Base-by-base conservation (phyloP, 2,797 vertebrate genomes). In the Pseudotriccus pelzelni region DNA sequence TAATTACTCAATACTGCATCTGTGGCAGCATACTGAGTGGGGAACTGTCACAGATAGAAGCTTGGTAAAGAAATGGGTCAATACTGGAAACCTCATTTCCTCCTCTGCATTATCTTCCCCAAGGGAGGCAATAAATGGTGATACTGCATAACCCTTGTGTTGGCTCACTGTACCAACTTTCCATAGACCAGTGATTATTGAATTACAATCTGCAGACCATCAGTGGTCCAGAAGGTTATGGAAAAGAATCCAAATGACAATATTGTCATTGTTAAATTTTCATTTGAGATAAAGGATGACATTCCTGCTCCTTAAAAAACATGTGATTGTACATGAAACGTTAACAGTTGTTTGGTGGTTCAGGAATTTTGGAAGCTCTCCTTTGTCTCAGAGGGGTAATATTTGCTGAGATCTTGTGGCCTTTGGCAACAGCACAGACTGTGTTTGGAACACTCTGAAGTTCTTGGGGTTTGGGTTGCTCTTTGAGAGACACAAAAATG, bases 51-150 rank as follows among this genome's bases (percentile, higher is more conserved):
- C 41, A 86, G 74, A 39, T 0, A 22, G 30, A 67, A 68, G 9
- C 62, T 66, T 24, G 17, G 56, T 70, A 11, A 89, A 91, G 58
- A 69, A 89, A 69, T 67, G 50, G 67, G 50, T 84, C 64, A 24
- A 39, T 90, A 36, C 47, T 34, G 32, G 64, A 83, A 92, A 55
- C 50, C 32, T 87, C 21, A 27, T 39, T 88, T 95, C 82, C 49
- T 78, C 34, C 10, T 72, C 50, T 76, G 32, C 1, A 0, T 76
- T 89, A 49, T 39, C 59, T 44, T 87, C 41, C 41, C 23, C 0
- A 0, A 55, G 67, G 44, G 37, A 60, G 12, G 44, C 34, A 78
- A 50, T 77, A 39, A 83, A 46, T 30, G 12, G 8, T 63, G 47
- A 32, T 69, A 41, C 28, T 44, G 25, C 1, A 6, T 36, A 92